Evolutionary conservation across 2,888 invertebrate species (phyloP), one percentile per base, ranked within the genome.

Genomic region (Drosophila heteroneura): DNA sequence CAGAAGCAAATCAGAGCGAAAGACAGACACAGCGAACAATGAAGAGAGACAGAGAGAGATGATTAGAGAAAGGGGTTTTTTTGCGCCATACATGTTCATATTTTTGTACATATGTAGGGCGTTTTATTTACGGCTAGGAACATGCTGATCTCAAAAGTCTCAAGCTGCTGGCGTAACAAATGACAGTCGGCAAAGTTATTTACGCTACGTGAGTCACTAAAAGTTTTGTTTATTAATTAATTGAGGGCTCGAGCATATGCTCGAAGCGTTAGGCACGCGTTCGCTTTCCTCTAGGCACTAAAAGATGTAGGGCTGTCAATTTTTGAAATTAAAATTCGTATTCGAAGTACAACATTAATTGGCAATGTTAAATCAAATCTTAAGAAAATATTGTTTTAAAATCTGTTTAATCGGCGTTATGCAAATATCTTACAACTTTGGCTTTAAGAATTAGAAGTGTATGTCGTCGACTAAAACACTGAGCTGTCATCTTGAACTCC

Each of bases 171-270:
- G 63, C 83, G 66, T 79, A 79, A 82, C 70, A 74, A 88, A 90
- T 79, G 76, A 82, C 77, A 90, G 72, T 85, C 76, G 85, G 57
- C 58, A 85, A 82, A 85, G 72, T 68, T 85, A 73, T 70, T 57
- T 67, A 68, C 59, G 82, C 66, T 69, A 73, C 68, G 69, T 56
- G 64, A 82, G 59, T 61, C 51, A 47, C 71, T 49, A 44, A 88
- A 90, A 90, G 72, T 85, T 85, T 83, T 89, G 86, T 89, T 90
- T 85, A 85, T 89, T 85, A 89, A 89, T 85, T 85, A 89, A 90
- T 85, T 90, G 89, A 73, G 74, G 77, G 65, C 61, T 70, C 70
- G 60, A 74, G 75, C 62, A 52, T 70, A 66, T 56, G 51, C 63
- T 37, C 14, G 19, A 7, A 47, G 30, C n/a, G 12, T 30, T 54